Evolutionary conservation across 2,113 vertebrate species (phyloP), one percentile per base, ranked within the genome.

Genomic region (Corynorhinus townsendii): DNA sequence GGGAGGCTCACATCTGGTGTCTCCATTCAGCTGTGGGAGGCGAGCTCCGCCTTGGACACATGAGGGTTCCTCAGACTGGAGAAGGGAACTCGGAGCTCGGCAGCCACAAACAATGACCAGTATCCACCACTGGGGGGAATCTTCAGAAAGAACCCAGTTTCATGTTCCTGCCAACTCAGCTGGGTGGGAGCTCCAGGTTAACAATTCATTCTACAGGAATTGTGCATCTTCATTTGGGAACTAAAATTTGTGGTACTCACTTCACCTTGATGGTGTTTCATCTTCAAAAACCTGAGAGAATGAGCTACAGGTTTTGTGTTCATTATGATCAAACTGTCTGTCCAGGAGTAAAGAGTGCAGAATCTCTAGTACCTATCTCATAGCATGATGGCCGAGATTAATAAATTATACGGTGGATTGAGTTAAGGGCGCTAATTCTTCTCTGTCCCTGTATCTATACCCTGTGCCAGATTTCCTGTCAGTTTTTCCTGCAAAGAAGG

Each of bases 1-100:
- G 17, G 3, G 49, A 90, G 72, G 5, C 56, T 14, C 5, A 0
- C 3, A 4, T 1, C 3, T 2, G 26, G 8, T 28, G 33, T 47
- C 59, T 76, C 16, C 28, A 12, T 14, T 28, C 24, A 28, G 6
- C 2, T 2, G 49, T 33, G 2, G 43, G 28, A 81, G 45, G 22
- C 0, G 3, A 66, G 30, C 20, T 75, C 54, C 30, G 22, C 64
- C n/a, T 77, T 20, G 2, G 6, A 28, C 59, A 72, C 59, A 0
- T 19, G 26, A 66, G 68, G 4, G 19, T 6, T n/a, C 28, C n/a
- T 83, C n/a, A 24, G 26, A 22, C 24, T 40, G 22, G 9, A 40
- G 35, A 40, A 45, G n/a, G n/a, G 22, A 82, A 11, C 19, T 30
- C 80, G 28, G 59, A 12, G 30, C 10, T 5, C 14, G 5, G 24